These are phyloP conservation scores for Physocephala rufipes DNA, from an alignment of 2,888 invertebrate species.

Conservation along the genomic window DNA sequence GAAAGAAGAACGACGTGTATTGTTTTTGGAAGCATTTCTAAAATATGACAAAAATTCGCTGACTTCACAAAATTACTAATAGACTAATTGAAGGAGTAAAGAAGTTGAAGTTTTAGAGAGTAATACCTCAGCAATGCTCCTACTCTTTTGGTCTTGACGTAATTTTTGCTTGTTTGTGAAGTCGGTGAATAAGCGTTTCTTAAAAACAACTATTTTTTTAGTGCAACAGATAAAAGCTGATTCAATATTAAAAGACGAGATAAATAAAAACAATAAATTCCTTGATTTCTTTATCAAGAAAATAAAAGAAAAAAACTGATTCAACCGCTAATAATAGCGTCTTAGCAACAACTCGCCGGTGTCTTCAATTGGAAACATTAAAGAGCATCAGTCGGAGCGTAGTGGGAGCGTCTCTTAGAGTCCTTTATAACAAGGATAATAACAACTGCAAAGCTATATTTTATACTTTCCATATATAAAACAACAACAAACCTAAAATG, in stretches of 20 bases:
- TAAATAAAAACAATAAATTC: constrained; percentile 6
- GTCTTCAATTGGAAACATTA: not conserved
- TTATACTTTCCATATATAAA: no score
- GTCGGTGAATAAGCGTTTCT: not conserved
- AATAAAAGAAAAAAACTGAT: not conserved
- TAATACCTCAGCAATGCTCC: not conserved
- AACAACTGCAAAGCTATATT: no score
- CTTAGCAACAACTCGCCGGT: not conserved
- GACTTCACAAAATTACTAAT: not conserved
- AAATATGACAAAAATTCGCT: constrained; percentile 13
- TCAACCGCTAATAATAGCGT: not conserved
- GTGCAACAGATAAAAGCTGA: constrained; percentile 26
- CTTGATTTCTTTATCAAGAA: constrained; percentile 21
- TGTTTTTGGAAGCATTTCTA: not conserved
- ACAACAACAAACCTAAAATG: no score
- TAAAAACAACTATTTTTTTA: constrained; percentile 13
- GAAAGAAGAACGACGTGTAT: constrained; percentile 23
- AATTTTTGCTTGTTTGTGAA: not conserved
- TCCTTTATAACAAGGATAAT: no score
- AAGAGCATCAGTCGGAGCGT: no score
- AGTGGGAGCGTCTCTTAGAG: no score
- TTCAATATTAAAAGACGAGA: constrained; percentile 1
- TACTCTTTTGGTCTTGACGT: not conserved
- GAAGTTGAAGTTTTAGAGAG: not conserved
- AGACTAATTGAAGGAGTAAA: not conserved